Percentiles rank a stretch among this genome's conserved stretches.
Conservation (phyloP, 2,797 vertebrate genomes). For the Myotis daubentonii region DNA sequence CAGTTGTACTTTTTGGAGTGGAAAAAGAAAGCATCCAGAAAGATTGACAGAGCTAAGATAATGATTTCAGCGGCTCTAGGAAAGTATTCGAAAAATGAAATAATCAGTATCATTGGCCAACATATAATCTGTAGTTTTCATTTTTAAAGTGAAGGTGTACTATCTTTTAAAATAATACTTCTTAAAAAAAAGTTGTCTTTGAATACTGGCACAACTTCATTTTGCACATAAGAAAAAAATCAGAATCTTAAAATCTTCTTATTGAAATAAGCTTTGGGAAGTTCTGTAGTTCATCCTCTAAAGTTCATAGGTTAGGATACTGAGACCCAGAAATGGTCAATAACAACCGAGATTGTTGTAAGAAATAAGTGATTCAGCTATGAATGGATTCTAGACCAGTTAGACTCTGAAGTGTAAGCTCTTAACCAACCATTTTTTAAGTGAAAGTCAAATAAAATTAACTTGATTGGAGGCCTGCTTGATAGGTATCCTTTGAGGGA, state of each 20-base stretch:
- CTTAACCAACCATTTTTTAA: background rate
- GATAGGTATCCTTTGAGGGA: background rate
- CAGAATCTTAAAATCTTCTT: background rate
- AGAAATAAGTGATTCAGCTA: background rate
- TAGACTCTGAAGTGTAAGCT: background rate
- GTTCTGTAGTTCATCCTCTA: background rate
- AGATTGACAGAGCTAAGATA: background rate
- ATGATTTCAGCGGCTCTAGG: background rate
- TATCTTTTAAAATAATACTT: background rate
- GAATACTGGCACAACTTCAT: background rate
- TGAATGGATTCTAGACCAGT: background rate
- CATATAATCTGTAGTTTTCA: background rate
- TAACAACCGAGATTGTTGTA: background rate
- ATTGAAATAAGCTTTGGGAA: background rate
- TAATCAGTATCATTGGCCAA: background rate
- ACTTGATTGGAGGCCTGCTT: background rate
- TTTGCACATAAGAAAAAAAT: background rate
- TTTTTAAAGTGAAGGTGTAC: background rate
- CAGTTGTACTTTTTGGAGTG: background rate
- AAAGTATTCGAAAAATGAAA: constrained; percentile 38
- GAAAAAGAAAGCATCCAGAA: background rate
- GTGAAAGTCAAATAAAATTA: constrained; percentile 42
- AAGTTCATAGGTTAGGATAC: background rate
- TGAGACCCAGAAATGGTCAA: background rate
- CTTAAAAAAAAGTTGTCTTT: background rate